Evolutionary conservation across 2,113 vertebrate species (phyloP), one percentile per base, ranked within the genome.

Genomic region (Gymnorhina tibicen): DNA sequence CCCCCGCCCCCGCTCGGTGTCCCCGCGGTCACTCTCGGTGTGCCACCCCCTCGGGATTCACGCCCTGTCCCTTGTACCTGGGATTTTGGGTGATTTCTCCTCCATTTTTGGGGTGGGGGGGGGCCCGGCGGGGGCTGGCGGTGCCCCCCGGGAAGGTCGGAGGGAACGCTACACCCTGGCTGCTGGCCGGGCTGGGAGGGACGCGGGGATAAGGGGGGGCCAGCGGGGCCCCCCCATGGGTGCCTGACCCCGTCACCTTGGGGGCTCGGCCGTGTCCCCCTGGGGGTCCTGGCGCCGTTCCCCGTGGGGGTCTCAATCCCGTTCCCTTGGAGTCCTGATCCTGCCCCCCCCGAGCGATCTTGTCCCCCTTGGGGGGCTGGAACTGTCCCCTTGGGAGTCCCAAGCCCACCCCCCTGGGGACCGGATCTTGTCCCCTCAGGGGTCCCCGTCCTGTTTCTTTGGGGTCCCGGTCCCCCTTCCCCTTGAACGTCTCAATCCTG

Each of bases 41-140:
- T 60, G 27, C 46, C 58, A 32, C 97, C 98, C 88, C 97, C 18
- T 20, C 33, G 7, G 8, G 35, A 42, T 13, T 14, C 60, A 8
- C 97, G 95, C 98, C 16, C 55, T 21, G 56, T 35, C 52, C 28
- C 8, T 35, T 5, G 4, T 82, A 82, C 79, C 79, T 59, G 79
- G 59, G 56, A 73, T 84, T 72, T 72, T 62, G 56, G 81, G 67
- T 7, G 68, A 53, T 84, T 84, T 84, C 39, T 73, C 68, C 33
- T 73, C 81, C 81, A 84, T 84, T 72, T 85, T 85, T 6, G 39
- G 49, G 37, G 30, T 10, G 68, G 16, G 77, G 49, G 50, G 76
- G 77, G 41, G 16, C 5, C 41, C n/a, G 27, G 41, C 52, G 49
- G 50, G 63, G 13, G n/a, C 62, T 16, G 41, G 7, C 16, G 26